Base-by-base conservation (phyloP, 2,888 invertebrate species). In the Orthonevra nobilis region DNA sequence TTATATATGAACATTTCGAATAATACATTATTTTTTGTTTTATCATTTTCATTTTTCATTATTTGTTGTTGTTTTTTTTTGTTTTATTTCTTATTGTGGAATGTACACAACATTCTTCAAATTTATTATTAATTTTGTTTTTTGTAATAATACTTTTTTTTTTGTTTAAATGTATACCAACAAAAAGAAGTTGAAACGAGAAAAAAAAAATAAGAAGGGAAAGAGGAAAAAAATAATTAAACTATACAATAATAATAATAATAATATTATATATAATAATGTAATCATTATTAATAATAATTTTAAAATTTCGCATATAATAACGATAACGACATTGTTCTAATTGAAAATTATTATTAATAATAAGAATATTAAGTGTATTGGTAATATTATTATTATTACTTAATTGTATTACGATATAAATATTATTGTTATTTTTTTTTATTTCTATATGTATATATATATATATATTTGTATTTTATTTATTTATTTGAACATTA, bases 1-100 rank as follows among this genome's bases (percentile, higher is more conserved):
- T 87, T 87, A 87, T 87, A 86, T 86, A 86, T 84, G 83, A 84
- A 84, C 86, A 86, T 87, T 85, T 86, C 83, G 82, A 83, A 83
- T 83, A 82, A 82, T 82, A 79, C 72, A 73, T 68, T 46, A 56
- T 75, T 64, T 69, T 42, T 42, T 75, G 44, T 14, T 26, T 19
- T 38, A 34, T 60, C n/a, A n/a, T n/a, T n/a, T n/a, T n/a, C n/a
- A n/a, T n/a, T n/a, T n/a, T n/a, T n/a, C n/a, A n/a, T n/a, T n/a
- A n/a, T n/a, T n/a, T n/a, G n/a, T n/a, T n/a, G n/a, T n/a, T n/a
- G n/a, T 15, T 23, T 52, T 26, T 9, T 26, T 44, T 48, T 42
- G 5, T 60, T 66, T 48, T 40, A 34, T 70, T 63, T 64, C 17
- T 69, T 61, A 40, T 38, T 32, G 64, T 61, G 30, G 73, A 79